Percentiles rank a stretch among this genome's conserved stretches.
These are phyloP conservation scores for Laspeyria flexula DNA, from an alignment of 2,888 invertebrate genomes.

Conservation along the genomic window DNA sequence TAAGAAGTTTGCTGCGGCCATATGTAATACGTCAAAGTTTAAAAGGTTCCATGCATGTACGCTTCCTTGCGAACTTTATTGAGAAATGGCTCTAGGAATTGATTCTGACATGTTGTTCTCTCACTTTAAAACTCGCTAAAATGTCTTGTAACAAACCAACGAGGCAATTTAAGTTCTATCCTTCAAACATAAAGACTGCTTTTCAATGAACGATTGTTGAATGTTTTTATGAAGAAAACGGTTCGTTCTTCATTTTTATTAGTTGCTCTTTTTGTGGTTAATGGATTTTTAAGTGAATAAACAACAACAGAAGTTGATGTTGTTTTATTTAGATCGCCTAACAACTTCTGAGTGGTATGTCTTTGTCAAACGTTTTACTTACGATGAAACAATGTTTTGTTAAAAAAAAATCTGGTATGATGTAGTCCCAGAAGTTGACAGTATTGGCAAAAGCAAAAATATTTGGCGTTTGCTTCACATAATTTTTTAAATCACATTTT, in stretches of 20 bases:
- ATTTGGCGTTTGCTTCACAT: too few species aligned
- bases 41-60: slow-evolving; percentile 78
- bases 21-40: slow-evolving; percentile 72
- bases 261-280: slow-evolving; percentile 79
- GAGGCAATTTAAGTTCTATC: slow-evolving; percentile 35
- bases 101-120: slow-evolving; percentile 75
- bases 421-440: too few species aligned
- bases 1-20: slow-evolving; percentile 41
- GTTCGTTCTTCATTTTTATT: slow-evolving; percentile 76
- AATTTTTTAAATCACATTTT: too few species aligned
- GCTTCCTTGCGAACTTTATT: slow-evolving; percentile 69
- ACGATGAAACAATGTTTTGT: too few species aligned
- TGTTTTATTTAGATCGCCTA: slow-evolving; percentile 44
- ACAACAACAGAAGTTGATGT: slow-evolving; percentile 62
- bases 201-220: slow-evolving; percentile 16
- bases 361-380: slow-evolving; percentile 3
- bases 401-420: too few species aligned
- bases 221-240: slow-evolving; percentile 56
- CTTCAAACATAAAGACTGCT: slow-evolving; percentile 9
- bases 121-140: slow-evolving; percentile 73
- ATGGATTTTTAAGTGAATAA: slow-evolving; percentile 85
- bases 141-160: slow-evolving; percentile 22
- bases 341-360: slow-evolving; percentile 32
- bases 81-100: slow-evolving; percentile 82
- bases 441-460: too few species aligned